These are phyloP conservation scores for Bambusicola thoracicus DNA, from an alignment of 2,113 vertebrate species.

Conservation along the genomic window DNA sequence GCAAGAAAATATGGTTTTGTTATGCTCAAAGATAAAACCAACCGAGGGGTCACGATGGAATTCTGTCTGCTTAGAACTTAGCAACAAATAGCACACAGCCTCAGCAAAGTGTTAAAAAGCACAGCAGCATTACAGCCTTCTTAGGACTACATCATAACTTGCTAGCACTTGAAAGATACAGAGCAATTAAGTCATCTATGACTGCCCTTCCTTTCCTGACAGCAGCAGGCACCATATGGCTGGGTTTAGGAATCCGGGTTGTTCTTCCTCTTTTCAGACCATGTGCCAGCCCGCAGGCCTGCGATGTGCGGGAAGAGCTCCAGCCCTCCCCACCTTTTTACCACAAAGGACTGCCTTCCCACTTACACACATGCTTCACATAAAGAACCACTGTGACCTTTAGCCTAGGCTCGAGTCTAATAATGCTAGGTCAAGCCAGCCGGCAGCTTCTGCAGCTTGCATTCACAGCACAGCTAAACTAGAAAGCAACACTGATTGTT, in stretches of 20 bases:
- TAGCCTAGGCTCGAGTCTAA: constrained; percentile 6
- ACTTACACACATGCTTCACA: constrained; percentile 50
- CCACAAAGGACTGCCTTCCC: neutral
- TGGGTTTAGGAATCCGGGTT: neutral
- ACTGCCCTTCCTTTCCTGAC: constrained; percentile 27
- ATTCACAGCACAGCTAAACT: constrained; percentile 26
- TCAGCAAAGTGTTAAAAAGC: neutral
- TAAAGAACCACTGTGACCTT: constrained; percentile 52
- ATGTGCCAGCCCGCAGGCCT: constrained; percentile 10
- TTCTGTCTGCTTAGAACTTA: neutral
- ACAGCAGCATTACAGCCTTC: neutral
- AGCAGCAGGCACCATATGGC: constrained; percentile 58
- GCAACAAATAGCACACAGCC: neutral
- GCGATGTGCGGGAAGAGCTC: rapidly evolving
- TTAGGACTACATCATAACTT: constrained; percentile 16
- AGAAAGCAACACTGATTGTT: neutral
- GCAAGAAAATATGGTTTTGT: neutral
- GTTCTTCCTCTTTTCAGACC: constrained; percentile 41
- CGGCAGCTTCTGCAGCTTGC: constrained; percentile 56
- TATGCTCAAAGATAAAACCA: neutral
- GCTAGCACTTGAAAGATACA: neutral
- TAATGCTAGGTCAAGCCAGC: constrained; percentile 55
- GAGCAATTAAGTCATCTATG: constrained; percentile 40
- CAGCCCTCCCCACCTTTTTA: neutral
- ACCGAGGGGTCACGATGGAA: neutral